Evolutionary conservation across 2,113 vertebrate species (phyloP).

Genomic region (human): GRCh38 chr14:46773501-46774000

Average conservation of each 20-base stretch:
- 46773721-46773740: background rate
- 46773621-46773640: background rate
- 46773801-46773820: background rate
- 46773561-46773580: slow-evolving; percentile 19
- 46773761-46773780: background rate
- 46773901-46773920: background rate
- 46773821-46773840: background rate
- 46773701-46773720: background rate
- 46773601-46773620: background rate
- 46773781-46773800: background rate
- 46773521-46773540: background rate
- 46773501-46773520: background rate
- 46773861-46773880: background rate
- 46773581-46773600: background rate
- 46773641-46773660: background rate
- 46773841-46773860: background rate
- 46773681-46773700: background rate
- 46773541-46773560: background rate
- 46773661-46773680: background rate
- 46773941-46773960: background rate
- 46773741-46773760: background rate
- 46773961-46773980: background rate
- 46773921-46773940: background rate
- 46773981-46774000: background rate
- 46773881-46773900: background rate